Percentiles rank a stretch among this genome's conserved stretches.
Conservation (phyloP, 2,888 invertebrate species). For the Dexiosoma caninum region DNA sequence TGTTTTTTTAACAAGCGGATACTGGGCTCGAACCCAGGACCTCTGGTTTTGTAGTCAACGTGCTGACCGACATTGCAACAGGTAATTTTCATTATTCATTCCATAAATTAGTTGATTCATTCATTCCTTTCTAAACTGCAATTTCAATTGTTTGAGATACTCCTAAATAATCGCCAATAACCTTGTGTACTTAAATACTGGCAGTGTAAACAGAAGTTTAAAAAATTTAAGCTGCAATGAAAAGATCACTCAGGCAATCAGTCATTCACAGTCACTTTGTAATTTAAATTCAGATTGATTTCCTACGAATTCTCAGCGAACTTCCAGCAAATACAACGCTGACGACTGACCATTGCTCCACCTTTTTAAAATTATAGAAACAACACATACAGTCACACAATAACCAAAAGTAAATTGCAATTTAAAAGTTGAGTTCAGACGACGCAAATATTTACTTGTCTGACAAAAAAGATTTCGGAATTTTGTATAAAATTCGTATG, state of each 20-base stretch:
- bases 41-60: too few species aligned
- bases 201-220: neutral
- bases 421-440: neutral
- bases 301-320: slow-evolving; percentile 41
- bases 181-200: slow-evolving; percentile 50
- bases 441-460: neutral
- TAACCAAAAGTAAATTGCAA: slow-evolving; percentile 6
- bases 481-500: too few species aligned
- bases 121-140: slow-evolving; percentile 1
- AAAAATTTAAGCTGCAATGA: neutral
- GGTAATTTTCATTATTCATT: too few species aligned
- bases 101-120: neutral
- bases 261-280: slow-evolving; percentile 60
- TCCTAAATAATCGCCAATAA: slow-evolving; percentile 30
- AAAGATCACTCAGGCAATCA: slow-evolving; percentile 53
- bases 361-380: slow-evolving; percentile 17
- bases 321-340: slow-evolving; percentile 19
- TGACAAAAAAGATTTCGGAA: too few species aligned
- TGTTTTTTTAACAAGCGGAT: too few species aligned
- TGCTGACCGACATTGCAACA: too few species aligned
- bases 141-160: neutral
- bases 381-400: neutral
- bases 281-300: slow-evolving; percentile 60
- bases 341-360: slow-evolving; percentile 49
- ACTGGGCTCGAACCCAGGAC: too few species aligned